These are phyloP conservation scores for Corydoras maculifer DNA, from an alignment of 2,113 vertebrate genomes.

Conservation along the genomic window DNA sequence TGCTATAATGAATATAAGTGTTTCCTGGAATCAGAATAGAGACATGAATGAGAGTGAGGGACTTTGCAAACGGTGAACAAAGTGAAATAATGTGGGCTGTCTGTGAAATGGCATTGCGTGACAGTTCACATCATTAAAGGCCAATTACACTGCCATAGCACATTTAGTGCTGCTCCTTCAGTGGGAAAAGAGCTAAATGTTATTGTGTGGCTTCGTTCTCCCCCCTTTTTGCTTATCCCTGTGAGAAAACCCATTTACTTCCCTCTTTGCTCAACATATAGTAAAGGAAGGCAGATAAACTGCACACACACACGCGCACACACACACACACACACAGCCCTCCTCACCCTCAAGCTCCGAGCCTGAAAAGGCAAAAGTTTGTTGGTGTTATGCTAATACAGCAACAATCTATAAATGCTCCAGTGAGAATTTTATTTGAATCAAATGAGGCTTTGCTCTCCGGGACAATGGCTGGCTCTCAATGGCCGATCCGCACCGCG, in stretches of 20 bases:
- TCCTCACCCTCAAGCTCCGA: conserved; percentile 58
- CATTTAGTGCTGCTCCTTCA: conserved; percentile 37
- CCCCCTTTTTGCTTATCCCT: conserved; percentile 60
- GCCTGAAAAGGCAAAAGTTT: conserved; percentile 68
- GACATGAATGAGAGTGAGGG: conserved; percentile 10
- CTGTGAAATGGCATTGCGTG: conserved; percentile 38
- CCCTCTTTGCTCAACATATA: conserved; percentile 53
- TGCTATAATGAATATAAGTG: background rate
- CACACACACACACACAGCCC: conserved; percentile 4
- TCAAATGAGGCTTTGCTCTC: conserved; percentile 81
- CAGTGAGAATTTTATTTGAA: conserved; percentile 98
- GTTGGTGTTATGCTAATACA: conserved; percentile 97
- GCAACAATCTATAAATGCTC: conserved; percentile 82
- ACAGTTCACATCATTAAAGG: conserved; percentile 47
- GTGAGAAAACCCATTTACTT: conserved; percentile 67
- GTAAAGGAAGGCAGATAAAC: conserved; percentile 19
- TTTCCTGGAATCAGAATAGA: background rate
- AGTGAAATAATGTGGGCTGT: conserved; percentile 33
- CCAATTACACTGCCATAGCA: conserved; percentile 42
- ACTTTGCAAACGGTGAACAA: conserved; percentile 14
- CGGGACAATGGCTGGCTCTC: conserved; percentile 69
- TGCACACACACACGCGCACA: conserved; percentile 10
- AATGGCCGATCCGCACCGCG: conserved; percentile 75
- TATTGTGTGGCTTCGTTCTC: conserved; percentile 36
- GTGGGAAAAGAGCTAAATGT: conserved; percentile 48